Base-by-base conservation (phyloP, 2,888 invertebrate genomes). In the Eupeodes latifasciatus region DNA sequence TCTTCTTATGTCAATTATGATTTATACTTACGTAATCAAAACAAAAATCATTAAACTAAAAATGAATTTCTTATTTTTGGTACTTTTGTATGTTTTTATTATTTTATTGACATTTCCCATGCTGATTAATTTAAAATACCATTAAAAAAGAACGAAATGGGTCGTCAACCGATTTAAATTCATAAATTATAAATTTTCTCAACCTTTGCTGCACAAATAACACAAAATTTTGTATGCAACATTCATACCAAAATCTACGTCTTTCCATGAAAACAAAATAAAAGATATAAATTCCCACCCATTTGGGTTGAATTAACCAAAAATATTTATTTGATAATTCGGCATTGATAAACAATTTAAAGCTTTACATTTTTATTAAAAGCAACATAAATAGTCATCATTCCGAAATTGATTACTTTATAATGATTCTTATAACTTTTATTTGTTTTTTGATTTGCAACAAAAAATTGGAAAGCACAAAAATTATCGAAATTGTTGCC, bases 401-500 rank as follows among this genome's bases (percentile, higher is more conserved):
- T 57, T 80, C 49, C 34, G 12, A 9, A 9, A 36, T n/a, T 57
- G 44, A 57, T 72, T 47, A 76, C 61, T 64, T 84, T 62, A 85
- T 66, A 19, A 75, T 67, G 57, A 75, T 27, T 49, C 40, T 74
- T 40, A n/a, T 19, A 71, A 16, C 3, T 51, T 19, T 40, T 76
- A 34, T 74, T 85, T 80, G 75, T 76, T 76, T 78, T 61, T 80
- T 47, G 55, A 57, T 79, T 75, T 71, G 75, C 71, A 62, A 57
- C 59, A 75, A 40, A 49, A 57, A 76, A 62, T 40, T 75, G 19
- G 57, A 85, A 85, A 85, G 80, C 80, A 67, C 64, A 57, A 66
- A 36, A 69, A 69, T 19, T 40, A 66, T 61, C 49, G 59, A n/a
- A 78, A 79, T 62, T 16, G 87, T 87, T 87, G 87, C 87, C 87